A percentile compares a stretch with the other conserved stretches of the same genome.
phyloP scores from a whole-genome alignment of 2,888 invertebrate species.

The Catocala sponsa region DNA sequence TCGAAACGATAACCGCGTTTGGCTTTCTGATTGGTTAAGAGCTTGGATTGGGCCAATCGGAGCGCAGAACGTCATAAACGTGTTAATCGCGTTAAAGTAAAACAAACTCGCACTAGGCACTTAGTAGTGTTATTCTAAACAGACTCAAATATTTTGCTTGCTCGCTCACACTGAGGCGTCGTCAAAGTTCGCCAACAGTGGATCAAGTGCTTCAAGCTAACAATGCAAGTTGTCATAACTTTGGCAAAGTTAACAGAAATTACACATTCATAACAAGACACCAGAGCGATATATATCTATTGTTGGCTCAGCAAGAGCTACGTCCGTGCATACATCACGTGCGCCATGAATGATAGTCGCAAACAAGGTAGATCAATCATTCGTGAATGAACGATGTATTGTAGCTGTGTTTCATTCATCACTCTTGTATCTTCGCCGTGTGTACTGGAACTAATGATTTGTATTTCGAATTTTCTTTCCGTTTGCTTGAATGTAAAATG shows the following conservation, averaged over 20 bases:
- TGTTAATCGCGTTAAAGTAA: too few relatives aligned
- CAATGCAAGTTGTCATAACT: background rate
- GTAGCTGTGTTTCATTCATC: conserved; percentile 13
- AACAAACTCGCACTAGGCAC: too few relatives aligned
- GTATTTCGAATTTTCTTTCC: too few relatives aligned
- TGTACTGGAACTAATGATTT: background rate
- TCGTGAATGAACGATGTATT: conserved; percentile 6
- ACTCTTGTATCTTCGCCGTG: conserved; percentile 7
- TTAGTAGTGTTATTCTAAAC: too few relatives aligned
- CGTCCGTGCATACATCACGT: conserved; percentile 7
- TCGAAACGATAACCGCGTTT: too few relatives aligned
- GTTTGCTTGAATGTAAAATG: too few relatives aligned
- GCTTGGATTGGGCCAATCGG: too few relatives aligned
- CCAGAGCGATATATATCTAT: too few relatives aligned
- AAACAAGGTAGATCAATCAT: conserved; percentile 22
- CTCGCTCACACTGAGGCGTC: too few relatives aligned
- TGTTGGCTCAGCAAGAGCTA: background rate
- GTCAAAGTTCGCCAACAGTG: background rate
- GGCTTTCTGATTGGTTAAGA: too few relatives aligned
- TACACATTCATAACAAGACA: background rate
- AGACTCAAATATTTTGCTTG: too few relatives aligned
- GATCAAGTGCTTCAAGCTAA: background rate
- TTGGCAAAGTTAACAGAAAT: background rate
- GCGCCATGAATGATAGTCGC: conserved; percentile 10
- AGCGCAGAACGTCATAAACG: too few relatives aligned